Percentiles rank a stretch among this genome's conserved stretches.
Evolutionary conservation across 2,888 invertebrate genomes (phyloP).

Genomic region (Ornithoptera alexandrae): DNA sequence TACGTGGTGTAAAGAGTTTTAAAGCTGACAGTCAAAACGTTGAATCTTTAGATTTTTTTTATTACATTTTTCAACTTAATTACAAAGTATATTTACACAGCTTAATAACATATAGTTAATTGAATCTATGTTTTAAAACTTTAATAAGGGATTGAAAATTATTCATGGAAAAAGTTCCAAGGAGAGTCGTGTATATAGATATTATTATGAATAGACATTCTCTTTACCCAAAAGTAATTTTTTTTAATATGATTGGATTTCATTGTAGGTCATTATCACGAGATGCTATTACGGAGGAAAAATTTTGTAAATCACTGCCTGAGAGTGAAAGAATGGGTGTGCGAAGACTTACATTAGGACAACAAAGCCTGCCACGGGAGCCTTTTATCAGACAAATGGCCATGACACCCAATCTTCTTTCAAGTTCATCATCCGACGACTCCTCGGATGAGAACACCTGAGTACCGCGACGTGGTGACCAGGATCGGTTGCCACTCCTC

Average conservation of each 20-base stretch:
- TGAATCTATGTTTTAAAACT: too few species aligned
- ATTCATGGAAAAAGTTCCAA: neutral
- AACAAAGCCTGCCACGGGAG: constrained; percentile 79
- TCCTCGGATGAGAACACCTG: constrained; percentile 77
- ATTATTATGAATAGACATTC: neutral
- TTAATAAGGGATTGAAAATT: too few species aligned
- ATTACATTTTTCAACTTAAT: too few species aligned
- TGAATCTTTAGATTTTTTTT: too few species aligned
- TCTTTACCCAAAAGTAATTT: neutral
- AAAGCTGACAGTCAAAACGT: too few species aligned
- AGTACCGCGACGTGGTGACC: constrained; percentile 75
- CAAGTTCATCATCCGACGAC: constrained; percentile 81
- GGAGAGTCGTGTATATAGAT: neutral
- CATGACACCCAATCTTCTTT: constrained; percentile 81
- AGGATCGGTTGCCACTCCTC: constrained; percentile 74
- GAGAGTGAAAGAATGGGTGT: constrained; percentile 79
- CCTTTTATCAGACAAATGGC: constrained; percentile 81
- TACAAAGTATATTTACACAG: too few species aligned
- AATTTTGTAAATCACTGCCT: constrained; percentile 81
- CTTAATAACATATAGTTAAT: too few species aligned
- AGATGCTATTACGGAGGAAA: constrained; percentile 87
- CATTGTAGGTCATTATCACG: constrained; percentile 78
- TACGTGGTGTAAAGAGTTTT: too few species aligned
- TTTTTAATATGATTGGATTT: neutral
- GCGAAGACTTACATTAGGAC: constrained; percentile 76